Evolutionary conservation across 2,888 invertebrate genomes (phyloP).

Genomic region (Caenorhabditis sinica): DNA sequence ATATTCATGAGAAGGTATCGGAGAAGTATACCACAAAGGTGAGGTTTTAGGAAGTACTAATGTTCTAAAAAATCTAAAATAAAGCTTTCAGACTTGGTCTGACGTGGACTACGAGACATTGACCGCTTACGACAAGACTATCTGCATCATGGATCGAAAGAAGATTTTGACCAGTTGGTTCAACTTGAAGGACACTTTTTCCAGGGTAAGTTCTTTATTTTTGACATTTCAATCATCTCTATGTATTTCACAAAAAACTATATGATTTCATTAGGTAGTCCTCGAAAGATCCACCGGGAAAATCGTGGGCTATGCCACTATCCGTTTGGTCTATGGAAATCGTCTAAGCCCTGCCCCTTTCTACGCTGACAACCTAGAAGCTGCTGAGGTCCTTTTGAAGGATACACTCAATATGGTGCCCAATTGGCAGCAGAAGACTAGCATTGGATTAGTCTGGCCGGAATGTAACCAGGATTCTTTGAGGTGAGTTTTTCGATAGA

Average conservation of each 20-base stretch:
- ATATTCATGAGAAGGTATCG: constrained; percentile 48
- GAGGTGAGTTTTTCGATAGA: constrained; percentile 38
- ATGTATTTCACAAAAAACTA: no score
- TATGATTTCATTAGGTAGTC: no score
- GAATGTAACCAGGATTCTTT: constrained; percentile 45
- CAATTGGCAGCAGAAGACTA: constrained; percentile 33
- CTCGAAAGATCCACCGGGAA: constrained; percentile 41
- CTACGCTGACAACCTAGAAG: constrained; percentile 63
- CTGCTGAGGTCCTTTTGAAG: constrained; percentile 54
- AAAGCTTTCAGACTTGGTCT: constrained; percentile 29
- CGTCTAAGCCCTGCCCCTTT: constrained; percentile 63
- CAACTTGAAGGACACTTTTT: constrained; percentile 57
- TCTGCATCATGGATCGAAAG: constrained; percentile 62
- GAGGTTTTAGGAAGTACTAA: background rate
- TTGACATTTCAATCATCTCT: no score
- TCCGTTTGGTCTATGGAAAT: constrained; percentile 52
- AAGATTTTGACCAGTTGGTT: constrained; percentile 58
- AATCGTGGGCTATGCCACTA: constrained; percentile 63
- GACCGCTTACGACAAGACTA: constrained; percentile 56
- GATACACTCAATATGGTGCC: constrained; percentile 49
- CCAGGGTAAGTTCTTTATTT: constrained; percentile 34
- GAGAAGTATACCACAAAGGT: constrained; percentile 47
- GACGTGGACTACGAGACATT: constrained; percentile 62
- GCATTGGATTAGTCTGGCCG: constrained; percentile 61
- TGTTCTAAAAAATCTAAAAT: background rate